Base-by-base conservation (phyloP, 2,888 invertebrate species). In the Scaptomyza caliginosa region DNA sequence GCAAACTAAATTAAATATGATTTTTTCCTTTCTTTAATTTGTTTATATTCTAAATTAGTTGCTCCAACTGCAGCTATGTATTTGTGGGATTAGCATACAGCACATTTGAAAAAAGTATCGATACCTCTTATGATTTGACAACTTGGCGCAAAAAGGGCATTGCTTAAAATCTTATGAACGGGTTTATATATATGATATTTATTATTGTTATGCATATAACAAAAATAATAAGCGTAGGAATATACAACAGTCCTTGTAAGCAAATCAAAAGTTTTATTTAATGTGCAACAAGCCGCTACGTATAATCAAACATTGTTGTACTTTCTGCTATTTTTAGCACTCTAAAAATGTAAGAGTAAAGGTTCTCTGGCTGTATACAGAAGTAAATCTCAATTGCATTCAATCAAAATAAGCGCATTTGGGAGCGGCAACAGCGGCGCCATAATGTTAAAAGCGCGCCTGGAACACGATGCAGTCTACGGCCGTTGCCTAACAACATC, bases 401-500 rank as follows among this genome's bases (percentile, higher is more conserved):
- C 32, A 10, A 50, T 46, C 4, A 26, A 39, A 55, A 30, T 34
- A 28, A 28, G 26, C n/a, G 34, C 73, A 56, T 40, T 72, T 58
- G 51, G 40, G 19, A 55, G 52, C 39, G 24, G 39, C 23, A 45
- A 54, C 16, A 40, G 46, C n/a, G n/a, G 30, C 21, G 24, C 39
- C 74, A 43, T 50, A 45, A 91, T 90, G 91, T 60, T 90, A 28
- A 91, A 89, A 70, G 89, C 89, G 57, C 87, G 81, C 51, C 81
- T 90, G 56, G 88, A 88, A 73, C 71, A 68, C 75, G 94, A 94
- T 90, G 93, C 94, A 39, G 92, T 93, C 90, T 93, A 94, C 40
- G 96, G 96, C 46, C 93, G 96, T 62, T 95, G 94, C 90, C 93
- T 95, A 67, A 93, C 95, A 2, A 94, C 96, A 4, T 92, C 92